Evolutionary conservation across 2,888 invertebrate genomes (phyloP).

Genomic region (Drosophila mercatorum): DNA sequence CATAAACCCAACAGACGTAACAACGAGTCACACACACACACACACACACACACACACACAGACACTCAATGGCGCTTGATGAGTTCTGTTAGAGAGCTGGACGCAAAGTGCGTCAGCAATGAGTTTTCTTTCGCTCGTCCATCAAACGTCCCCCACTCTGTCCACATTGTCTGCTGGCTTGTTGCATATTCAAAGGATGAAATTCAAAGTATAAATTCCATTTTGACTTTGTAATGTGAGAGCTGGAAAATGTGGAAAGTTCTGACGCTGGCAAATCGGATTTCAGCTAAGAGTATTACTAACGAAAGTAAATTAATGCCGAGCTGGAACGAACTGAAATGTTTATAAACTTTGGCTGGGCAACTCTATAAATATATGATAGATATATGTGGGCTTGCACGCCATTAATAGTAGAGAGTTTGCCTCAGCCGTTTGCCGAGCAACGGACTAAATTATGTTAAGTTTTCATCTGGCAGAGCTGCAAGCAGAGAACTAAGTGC

Average conservation of each 20-base stretch:
- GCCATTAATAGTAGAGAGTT: background rate
- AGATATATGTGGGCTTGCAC: too few species aligned
- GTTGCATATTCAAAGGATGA: conserved; percentile 15
- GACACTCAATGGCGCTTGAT: conserved; percentile 20
- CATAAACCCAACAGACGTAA: background rate
- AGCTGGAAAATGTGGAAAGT: background rate
- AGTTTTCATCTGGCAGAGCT: background rate
- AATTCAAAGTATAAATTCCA: background rate
- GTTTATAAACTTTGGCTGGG: background rate
- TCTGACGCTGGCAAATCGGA: background rate
- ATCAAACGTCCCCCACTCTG: background rate
- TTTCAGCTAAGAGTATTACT: background rate
- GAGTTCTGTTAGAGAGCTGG: conserved; percentile 17
- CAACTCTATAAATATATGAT: background rate
- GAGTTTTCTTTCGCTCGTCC: conserved; percentile 5
- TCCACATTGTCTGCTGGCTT: background rate
- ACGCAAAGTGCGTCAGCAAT: conserved; percentile 19
- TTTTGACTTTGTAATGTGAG: conserved; percentile 5
- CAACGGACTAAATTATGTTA: background rate
- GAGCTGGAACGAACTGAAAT: background rate
- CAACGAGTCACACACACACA: background rate
- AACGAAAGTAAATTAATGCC: background rate
- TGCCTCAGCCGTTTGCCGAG: background rate
- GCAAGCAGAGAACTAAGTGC: background rate
- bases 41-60: background rate